Base-by-base conservation (phyloP, 2,113 vertebrate species). In the Reinhardtius hippoglossoides region DNA sequence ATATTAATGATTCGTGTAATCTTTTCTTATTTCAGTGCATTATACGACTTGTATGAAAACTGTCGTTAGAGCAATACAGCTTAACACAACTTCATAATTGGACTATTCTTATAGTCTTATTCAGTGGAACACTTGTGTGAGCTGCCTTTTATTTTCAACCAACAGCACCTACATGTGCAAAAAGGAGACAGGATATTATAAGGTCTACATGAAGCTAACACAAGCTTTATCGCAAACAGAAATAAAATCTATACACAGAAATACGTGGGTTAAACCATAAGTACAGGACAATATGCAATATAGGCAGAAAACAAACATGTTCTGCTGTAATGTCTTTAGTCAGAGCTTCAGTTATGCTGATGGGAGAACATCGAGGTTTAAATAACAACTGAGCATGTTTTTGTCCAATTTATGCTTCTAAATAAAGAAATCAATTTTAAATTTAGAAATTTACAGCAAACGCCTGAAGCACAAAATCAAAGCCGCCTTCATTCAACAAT, bases 371-470 rank as follows among this genome's bases (percentile, higher is more conserved):
- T 3, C 66, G 18, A 35, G 42, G 55, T 52, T 69, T 16, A 57
- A 76, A 42, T 59, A 66, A 31, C 35, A 63, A 44, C 31, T 61
- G 64, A 59, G 62, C 52, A 50, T 48, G 35, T 80, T 73, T 80
- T 64, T 0, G 2, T 44, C 9, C 9, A 62, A 73, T 26, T 76
- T 44, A 58, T 24, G 9, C 0, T 2, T 50, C 15, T 50, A 18
- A 31, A 63, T 54, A 64, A 40, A 24, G 13, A 70, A 83, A 75
- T 78, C 42, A 3, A 82, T 72, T 50, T 71, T 0, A 6, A 48
- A 80, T 58, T 54, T 42, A 54, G 52, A 77, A 71, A 70, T 66
- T 48, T 61, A 76, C 62, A 73, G 35, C 70, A 26, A 81, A 79
- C 16, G 16, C 40, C n/a, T 18, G 35, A 65, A 67, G 75, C 60